phyloP scores from a whole-genome alignment of 2,797 vertebrate species.

The Scyliorhinus canicula region DNA sequence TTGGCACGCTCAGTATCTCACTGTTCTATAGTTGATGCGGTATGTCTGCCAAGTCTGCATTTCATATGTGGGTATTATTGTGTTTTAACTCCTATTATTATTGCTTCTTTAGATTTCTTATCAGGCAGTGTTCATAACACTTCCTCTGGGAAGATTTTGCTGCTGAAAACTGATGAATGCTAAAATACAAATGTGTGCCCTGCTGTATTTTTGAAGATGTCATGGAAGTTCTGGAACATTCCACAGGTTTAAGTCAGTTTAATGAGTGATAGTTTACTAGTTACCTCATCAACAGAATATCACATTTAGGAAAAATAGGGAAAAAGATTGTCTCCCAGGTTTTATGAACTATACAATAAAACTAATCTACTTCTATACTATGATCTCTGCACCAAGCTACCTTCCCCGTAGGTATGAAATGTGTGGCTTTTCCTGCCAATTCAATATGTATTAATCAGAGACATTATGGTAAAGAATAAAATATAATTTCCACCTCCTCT shows the following conservation, averaged over 20 bases:
- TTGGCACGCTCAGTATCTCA: neutral
- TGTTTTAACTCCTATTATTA: neutral
- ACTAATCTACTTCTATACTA: neutral
- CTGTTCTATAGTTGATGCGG: neutral
- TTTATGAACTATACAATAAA: neutral
- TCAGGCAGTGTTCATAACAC: neutral
- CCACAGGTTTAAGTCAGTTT: conserved; percentile 8
- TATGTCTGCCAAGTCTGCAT: neutral
- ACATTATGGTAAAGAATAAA: neutral
- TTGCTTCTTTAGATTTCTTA: conserved; percentile 8
- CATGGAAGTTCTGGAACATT: neutral
- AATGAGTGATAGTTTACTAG: neutral
- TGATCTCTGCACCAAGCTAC: neutral
- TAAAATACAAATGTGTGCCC: neutral
- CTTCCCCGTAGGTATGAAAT: too few species aligned
- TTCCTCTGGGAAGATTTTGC: neutral
- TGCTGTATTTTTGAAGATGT: neutral
- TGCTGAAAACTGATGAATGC: neutral
- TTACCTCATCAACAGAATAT: neutral
- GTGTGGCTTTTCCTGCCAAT: neutral
- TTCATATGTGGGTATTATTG: neutral
- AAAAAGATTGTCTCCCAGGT: neutral
- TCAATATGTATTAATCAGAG: neutral
- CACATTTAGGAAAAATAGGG: neutral
- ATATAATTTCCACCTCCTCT: neutral